Evolutionary conservation across 2,113 vertebrate species (phyloP).

Genomic region (Nycticebus coucang): DNA sequence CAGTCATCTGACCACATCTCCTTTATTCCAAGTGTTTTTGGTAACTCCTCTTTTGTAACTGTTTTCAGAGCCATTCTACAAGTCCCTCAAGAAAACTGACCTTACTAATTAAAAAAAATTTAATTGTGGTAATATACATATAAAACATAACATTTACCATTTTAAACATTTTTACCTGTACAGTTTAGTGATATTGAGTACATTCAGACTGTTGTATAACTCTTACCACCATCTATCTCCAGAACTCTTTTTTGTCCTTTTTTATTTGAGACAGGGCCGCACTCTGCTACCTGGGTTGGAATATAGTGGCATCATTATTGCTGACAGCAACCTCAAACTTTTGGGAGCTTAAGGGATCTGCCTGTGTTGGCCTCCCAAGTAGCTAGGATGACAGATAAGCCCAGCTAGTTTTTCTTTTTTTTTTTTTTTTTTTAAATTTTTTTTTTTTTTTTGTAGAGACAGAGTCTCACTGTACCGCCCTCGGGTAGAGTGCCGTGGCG

Average conservation of each 20-base stretch:
- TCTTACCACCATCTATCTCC: not conserved
- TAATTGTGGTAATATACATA: not conserved
- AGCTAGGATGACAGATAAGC: too few species aligned
- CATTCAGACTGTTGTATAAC: not conserved
- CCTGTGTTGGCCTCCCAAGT: too few species aligned
- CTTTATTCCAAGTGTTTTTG: not conserved
- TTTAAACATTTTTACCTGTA: not conserved
- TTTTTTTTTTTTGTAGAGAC: too few species aligned
- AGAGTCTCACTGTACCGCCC: too few species aligned
- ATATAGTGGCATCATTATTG: too few species aligned
- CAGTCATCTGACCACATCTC: not conserved
- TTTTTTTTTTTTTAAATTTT: too few species aligned
- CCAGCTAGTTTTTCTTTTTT: too few species aligned
- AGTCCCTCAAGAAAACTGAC: not conserved
- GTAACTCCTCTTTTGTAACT: not conserved
- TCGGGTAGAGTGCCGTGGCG: too few species aligned
- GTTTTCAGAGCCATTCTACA: not conserved
- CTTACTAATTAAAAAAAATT: not conserved
- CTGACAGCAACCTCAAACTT: too few species aligned
- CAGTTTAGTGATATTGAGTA: not conserved
- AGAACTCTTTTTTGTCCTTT: not conserved
- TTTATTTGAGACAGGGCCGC: not conserved
- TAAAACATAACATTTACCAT: not conserved
- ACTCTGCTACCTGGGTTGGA: too few species aligned
- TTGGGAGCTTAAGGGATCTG: too few species aligned